phyloP scores from a whole-genome alignment of 2,113 vertebrate genomes.

The Leucosticte australis region DNA sequence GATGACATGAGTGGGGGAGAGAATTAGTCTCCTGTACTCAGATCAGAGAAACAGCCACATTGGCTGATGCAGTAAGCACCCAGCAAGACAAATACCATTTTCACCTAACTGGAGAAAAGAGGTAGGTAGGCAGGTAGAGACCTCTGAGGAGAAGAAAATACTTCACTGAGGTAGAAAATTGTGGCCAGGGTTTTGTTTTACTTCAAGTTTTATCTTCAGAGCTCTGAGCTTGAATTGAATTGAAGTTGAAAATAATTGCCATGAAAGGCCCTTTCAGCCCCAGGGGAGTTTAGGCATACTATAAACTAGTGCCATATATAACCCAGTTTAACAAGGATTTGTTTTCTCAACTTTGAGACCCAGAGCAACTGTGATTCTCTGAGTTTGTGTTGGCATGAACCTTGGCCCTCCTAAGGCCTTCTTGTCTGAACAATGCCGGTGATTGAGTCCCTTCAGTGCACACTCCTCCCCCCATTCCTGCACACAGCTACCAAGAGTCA shows the following conservation, averaged over 20 bases:
- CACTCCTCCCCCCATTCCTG: not conserved
- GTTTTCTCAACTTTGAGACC: constrained; percentile 25
- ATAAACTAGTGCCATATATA: not conserved
- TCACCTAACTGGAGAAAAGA: not conserved
- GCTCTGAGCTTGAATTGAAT: not conserved
- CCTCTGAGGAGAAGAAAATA: not conserved
- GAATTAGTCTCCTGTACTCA: not conserved
- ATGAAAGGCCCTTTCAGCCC: not conserved
- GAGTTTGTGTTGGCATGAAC: not conserved
- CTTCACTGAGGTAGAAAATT: not conserved
- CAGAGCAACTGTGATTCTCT: not conserved
- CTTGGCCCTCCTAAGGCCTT: constrained; percentile 18
- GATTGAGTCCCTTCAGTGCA: not conserved
- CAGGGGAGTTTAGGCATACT: not conserved
- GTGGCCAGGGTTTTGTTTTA: not conserved
- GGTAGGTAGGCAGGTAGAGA: not conserved
- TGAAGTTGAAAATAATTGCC: not conserved
- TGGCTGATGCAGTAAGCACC: not conserved
- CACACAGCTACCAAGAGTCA: not conserved
- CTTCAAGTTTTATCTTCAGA: not conserved
- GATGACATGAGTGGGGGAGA: not conserved
- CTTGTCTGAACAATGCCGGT: not conserved
- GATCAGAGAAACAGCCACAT: not conserved
- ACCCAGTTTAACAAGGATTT: not conserved
- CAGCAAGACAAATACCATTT: not conserved